Evolutionary conservation across 2,888 invertebrate genomes (phyloP), one percentile per base, ranked within the genome.

Genomic region (Agrochola macilenta): DNA sequence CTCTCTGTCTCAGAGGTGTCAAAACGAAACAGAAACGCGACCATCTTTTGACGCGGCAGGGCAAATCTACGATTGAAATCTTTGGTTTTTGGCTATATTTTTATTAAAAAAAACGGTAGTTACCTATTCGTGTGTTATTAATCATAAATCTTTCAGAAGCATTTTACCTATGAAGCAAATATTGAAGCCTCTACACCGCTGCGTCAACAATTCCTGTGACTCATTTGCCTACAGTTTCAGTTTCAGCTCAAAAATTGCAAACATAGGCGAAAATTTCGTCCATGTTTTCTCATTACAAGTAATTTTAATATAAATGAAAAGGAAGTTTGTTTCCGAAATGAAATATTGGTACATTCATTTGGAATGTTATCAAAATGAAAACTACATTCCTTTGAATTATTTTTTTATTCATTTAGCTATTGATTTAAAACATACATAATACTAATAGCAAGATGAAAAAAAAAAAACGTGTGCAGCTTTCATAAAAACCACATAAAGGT

Each of bases 201-300:
- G 74, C 64, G 78, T 85, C 78, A 81, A 80, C 80, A 69, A 74
- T 80, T 79, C 70, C 60, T 46, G 69, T 70, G 65, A 57, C 65
- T 80, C 75, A 81, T 84, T 78, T 74, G 69, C 73, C 52, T 74
- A 73, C 49, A 73, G 63, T 78, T 78, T 70, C 70, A 71, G 69
- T 52, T 75, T 60, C 54, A 72, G 57, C n/a, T 60, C 54, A 49
- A 72, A 61, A 78, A 81, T 70, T 76, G 86, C 57, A 14, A 68
- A 71, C 30, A 20, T 73, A 23, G 61, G 54, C 5, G 23, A 86
- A 70, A 76, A 78, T 78, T 17, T 83, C 12, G 26, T 69, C n/a
- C 12, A 23, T 20, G 39, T 7, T 65, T 65, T 57, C 35, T 69
- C n/a, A 39, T 54, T 60, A 20, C 5, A 64, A 30, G 52, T 60